Percentiles rank a stretch among this genome's conserved stretches.
Evolutionary conservation across 2,797 vertebrate species (phyloP).

Genomic region (Pogoniulus pusillus): DNA sequence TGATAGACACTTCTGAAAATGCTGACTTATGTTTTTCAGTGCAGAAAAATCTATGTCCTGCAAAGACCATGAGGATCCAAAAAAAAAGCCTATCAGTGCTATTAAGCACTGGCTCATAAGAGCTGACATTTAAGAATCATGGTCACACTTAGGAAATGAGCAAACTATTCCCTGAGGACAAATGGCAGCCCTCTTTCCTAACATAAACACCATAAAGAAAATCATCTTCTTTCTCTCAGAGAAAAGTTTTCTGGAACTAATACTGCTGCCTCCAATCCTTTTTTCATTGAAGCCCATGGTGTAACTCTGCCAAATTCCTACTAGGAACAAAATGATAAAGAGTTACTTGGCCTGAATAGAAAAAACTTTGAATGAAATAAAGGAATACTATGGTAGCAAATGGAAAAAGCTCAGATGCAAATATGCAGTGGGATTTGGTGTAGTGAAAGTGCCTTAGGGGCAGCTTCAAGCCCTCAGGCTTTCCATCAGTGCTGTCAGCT

Average conservation of each 20-base stretch:
- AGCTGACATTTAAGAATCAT: neutral
- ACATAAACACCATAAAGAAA: neutral
- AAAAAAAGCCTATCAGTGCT: neutral
- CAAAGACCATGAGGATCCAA: neutral
- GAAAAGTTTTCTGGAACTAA: neutral
- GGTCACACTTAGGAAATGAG: neutral
- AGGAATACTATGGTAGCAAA: neutral
- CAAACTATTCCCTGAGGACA: neutral
- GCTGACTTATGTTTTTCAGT: neutral
- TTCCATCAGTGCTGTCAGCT: neutral
- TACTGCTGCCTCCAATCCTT: neutral
- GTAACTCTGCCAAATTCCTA: neutral
- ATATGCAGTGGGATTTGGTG: neutral
- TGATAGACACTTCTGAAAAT: neutral
- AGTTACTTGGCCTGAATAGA: neutral
- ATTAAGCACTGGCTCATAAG: neutral
- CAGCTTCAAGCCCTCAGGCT: neutral
- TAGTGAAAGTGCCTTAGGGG: neutral
- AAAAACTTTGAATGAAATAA: constrained; percentile 11
- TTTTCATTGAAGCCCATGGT: neutral
- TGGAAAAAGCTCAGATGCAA: neutral
- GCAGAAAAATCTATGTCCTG: neutral
- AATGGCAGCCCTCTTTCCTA: neutral
- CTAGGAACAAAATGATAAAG: neutral
- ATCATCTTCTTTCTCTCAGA: neutral